A percentile compares a stretch with the other conserved stretches of the same genome.
Conservation (phyloP, 2,113 vertebrate genomes). For the Oreochromis niloticus region DNA sequence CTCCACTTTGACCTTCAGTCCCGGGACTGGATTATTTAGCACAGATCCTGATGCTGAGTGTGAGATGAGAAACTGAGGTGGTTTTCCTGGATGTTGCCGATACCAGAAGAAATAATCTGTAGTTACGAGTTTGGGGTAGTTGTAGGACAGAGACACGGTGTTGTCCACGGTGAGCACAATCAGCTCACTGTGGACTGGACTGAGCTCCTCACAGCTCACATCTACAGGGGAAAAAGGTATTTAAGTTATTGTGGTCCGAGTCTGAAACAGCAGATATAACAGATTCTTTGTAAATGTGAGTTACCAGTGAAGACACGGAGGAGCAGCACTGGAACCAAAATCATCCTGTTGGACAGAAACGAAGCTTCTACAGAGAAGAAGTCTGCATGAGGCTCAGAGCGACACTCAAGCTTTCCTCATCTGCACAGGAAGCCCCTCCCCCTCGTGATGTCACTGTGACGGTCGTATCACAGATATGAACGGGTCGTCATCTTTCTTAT, state of each 20-base stretch:
- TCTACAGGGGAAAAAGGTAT: neutral
- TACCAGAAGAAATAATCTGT: conserved; percentile 2
- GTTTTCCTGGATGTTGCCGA: conserved; percentile 4
- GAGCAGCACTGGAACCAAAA: neutral
- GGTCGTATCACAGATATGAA: rapidly evolving
- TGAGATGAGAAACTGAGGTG: neutral
- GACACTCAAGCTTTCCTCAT: rapidly evolving
- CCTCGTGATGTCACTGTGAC: neutral
- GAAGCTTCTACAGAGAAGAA: neutral
- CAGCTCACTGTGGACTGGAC: neutral
- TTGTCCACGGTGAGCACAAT: too few species aligned
- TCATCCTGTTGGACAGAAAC: neutral
- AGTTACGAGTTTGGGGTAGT: rapidly evolving
- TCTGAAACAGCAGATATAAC: rapidly evolving
- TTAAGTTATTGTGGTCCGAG: neutral
- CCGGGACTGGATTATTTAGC: rapidly evolving
- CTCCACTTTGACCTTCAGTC: rapidly evolving
- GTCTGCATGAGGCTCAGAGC: neutral
- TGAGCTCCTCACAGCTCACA: conserved; percentile 1
- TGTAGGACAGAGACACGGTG: neutral
- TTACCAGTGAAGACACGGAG: neutral
- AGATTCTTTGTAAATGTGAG: neutral
- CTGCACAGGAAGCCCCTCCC: neutral
- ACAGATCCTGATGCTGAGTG: neutral
- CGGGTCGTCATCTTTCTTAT: neutral